Base-by-base conservation (phyloP, 1,140 invertebrate species). In the Wiebesia pumilae region DNA sequence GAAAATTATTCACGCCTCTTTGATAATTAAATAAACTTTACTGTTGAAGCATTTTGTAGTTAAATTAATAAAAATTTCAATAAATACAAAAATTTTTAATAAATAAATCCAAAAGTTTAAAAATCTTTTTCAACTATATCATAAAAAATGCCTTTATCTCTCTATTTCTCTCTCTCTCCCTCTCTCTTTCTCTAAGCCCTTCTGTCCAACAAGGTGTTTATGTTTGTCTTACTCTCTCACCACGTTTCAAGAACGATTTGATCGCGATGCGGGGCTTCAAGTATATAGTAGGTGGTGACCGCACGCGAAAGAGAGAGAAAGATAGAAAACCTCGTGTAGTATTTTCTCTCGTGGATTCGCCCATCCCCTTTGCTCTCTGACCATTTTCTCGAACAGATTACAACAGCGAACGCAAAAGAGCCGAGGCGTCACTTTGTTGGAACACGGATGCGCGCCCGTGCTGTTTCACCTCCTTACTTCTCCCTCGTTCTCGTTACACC, bases 401-500 rank as follows among this genome's bases (percentile, higher is more conserved):
- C 80, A 47, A 69, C 62, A 69, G 33, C 80, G 62, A 19, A 35
- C 54, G 51, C 51, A 24, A 54, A 54, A 80, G 54, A 43, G 79
- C 30, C 79, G 51, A 65, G 80, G 80, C 78, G 78, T 80, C 78
- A 80, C 54, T 80, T 80, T 62, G 78, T 81, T 69, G 58, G 62
- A 69, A 81, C 80, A 81, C 80, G 80, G 80, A 81, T 81, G 80
- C 80, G 33, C 51, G 51, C 54, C 40, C 27, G 54, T 12, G 79
- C 79, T 40, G 21, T 30, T 77, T 40, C 73, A n/a, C 33, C 73
- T 43, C 71, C 35, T 3, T 43, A 0, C 71, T 27, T 27, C 71
- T 30, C 65, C 40, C 19, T 58, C 78, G 78, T 81, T 81, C 80
- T 81, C 80, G 80, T 81, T 81, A 81, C 80, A 81, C 80, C 62